Evolutionary conservation across 2,888 invertebrate species (phyloP), one percentile per base, ranked within the genome.

Genomic region (Rhimphoctona megacephalus): DNA sequence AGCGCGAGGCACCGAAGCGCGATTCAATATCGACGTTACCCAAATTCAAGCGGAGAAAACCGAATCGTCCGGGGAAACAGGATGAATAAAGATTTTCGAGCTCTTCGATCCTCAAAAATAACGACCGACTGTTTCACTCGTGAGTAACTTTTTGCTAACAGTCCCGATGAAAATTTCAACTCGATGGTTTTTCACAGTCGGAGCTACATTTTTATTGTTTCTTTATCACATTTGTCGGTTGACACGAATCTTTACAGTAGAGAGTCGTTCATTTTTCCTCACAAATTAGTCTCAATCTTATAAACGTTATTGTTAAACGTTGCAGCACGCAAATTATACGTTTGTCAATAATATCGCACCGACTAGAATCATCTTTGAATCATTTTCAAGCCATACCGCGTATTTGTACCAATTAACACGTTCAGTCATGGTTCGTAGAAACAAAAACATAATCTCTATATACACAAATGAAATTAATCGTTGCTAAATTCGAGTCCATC

Each of bases 1-100:
- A 95, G 87, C 95, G 94, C 80, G 95, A 95, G 85, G 97, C 97
- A 0, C 96, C 97, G 0, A 94, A 95, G 72, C 95, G 98, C 14
- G 96, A 96, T 76, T 95, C 96, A 64, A 97, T 97, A 88, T 95
- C 96, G 6, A 97, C 97, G 9, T 92, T 94, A 89, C 95, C 95
- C 30, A 90, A 93, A 83, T 94, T 94, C 88, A 95, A 95, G 79
- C 90, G 90, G 57, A 90, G 94, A 70, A 82, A 82, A 39, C 80
- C 14, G 57, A 85, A 52, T 14, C 22, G 67, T 22, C 79, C 8
- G 69, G 17, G 17, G 0, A 83, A 6, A 4, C 66, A 17, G 57
- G 67, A 46, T 54, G 81, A 83, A 73, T 57, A 57, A n/a, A 77
- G 17, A 52, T 57, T 25, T 7, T 4, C 14, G 22, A 39, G 39